Evolutionary conservation across 2,888 invertebrate genomes (phyloP).

Genomic region (Tupiocoris notatus): DNA sequence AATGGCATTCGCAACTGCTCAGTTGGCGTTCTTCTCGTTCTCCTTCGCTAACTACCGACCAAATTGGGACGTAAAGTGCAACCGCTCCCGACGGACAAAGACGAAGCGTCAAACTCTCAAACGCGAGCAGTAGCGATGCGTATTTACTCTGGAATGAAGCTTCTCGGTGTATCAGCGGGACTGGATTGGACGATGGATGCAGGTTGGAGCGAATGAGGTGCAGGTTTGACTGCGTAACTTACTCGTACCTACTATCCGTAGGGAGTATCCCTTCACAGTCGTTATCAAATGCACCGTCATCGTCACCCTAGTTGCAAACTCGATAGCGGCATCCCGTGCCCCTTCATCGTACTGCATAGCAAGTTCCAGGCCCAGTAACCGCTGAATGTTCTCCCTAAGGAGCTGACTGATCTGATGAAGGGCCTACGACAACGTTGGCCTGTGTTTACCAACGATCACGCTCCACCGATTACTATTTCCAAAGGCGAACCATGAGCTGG

Average conservation of each 20-base stretch:
- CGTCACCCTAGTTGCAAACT: conserved; percentile 23
- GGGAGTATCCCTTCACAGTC: conserved; percentile 9
- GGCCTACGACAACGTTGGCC: not conserved
- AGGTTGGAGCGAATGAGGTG: too few species aligned
- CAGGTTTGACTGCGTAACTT: not conserved
- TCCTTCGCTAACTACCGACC: too few species aligned
- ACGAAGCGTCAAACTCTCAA: not conserved
- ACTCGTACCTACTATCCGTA: conserved; percentile 7
- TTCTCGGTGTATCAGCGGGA: too few species aligned
- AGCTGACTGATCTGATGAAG: not conserved
- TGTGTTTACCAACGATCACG: too few species aligned
- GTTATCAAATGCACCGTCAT: not conserved
- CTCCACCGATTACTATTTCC: too few species aligned
- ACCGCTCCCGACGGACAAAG: conserved; percentile 6
- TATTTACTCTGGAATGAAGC: too few species aligned
- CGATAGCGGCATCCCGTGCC: not conserved
- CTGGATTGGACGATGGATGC: too few species aligned
- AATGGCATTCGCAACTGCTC: too few species aligned
- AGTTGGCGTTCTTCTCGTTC: too few species aligned
- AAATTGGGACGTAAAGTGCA: conserved; percentile 15
- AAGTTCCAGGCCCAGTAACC: not conserved
- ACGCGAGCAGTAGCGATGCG: too few species aligned
- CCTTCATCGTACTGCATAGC: not conserved
- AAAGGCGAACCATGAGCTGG: too few species aligned
- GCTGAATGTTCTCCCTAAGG: not conserved